These are phyloP conservation scores for Nemoura dubitans DNA, from an alignment of 2,888 invertebrate species.

Conservation along the genomic window DNA sequence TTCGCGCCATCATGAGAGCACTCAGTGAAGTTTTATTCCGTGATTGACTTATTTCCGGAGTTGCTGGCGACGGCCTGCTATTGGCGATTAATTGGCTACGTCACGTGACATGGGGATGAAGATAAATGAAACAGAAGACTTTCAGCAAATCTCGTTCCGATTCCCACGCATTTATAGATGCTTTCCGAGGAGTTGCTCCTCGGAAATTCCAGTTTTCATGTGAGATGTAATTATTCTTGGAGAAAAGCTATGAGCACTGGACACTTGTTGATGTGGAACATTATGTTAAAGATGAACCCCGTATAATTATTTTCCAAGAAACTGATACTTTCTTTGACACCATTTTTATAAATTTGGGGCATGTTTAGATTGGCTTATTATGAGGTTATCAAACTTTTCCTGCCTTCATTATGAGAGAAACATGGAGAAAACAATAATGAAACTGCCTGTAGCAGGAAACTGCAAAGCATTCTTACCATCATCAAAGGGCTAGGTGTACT, in stretches of 20 bases:
- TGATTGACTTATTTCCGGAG: not conserved
- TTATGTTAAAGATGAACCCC: no score
- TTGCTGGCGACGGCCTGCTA: not conserved
- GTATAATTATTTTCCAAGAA: no score
- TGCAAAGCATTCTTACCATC: not conserved
- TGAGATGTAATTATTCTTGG: no score
- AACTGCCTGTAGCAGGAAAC: not conserved
- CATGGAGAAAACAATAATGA: not conserved
- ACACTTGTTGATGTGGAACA: no score
- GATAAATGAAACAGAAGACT: not conserved
- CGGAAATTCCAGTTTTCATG: no score
- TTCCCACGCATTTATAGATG: not conserved
- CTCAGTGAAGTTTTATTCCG: not conserved
- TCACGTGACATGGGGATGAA: not conserved
- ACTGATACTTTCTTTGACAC: no score
- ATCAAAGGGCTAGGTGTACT: not conserved
- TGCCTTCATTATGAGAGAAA: not conserved
- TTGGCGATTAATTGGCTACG: not conserved
- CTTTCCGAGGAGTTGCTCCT: not conserved
- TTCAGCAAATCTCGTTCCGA: not conserved
- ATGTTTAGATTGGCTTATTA: not conserved
- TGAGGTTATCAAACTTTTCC: not conserved
- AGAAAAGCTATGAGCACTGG: no score
- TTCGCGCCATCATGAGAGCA: not conserved
- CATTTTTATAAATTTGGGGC: not conserved